Percentiles rank a stretch among this genome's conserved stretches.
phyloP scores from a whole-genome alignment of 2,113 vertebrate species.

The Notothenia rossii region DNA sequence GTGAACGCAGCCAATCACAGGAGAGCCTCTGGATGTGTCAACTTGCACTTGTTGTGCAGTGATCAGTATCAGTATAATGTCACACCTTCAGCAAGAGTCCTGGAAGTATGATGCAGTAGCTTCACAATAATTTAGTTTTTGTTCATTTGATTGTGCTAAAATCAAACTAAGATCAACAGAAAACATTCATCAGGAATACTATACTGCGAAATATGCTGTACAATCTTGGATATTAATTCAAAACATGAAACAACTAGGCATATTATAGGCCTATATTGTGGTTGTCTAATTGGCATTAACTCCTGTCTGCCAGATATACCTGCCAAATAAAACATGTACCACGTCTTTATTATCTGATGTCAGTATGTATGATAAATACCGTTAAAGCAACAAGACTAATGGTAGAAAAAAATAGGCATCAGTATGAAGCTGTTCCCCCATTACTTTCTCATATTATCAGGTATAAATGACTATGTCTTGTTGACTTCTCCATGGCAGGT shows the following conservation, averaged over 20 bases:
- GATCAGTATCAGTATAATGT: background rate
- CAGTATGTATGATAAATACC: background rate
- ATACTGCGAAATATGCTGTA: background rate
- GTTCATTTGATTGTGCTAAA: no score
- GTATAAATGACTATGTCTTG: background rate
- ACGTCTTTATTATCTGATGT: constrained; percentile 13
- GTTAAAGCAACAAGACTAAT: background rate
- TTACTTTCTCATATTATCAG: background rate
- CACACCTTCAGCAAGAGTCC: background rate
- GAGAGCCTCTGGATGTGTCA: constrained; percentile 36
- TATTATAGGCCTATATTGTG: background rate
- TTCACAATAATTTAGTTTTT: background rate
- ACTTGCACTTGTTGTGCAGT: constrained; percentile 14
- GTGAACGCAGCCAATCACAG: constrained; percentile 44
- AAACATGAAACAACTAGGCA: background rate
- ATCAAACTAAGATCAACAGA: background rate
- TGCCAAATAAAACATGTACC: background rate
- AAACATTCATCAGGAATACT: background rate
- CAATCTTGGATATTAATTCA: background rate
- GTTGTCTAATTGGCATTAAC: background rate
- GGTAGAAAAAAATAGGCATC: background rate
- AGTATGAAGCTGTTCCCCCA: background rate
- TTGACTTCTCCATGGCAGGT: constrained; percentile 1
- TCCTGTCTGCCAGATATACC: background rate
- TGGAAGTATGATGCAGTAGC: background rate